Evolutionary conservation across 2,113 vertebrate genomes (phyloP).

Genomic region (Anarhynchus alexandrinus): DNA sequence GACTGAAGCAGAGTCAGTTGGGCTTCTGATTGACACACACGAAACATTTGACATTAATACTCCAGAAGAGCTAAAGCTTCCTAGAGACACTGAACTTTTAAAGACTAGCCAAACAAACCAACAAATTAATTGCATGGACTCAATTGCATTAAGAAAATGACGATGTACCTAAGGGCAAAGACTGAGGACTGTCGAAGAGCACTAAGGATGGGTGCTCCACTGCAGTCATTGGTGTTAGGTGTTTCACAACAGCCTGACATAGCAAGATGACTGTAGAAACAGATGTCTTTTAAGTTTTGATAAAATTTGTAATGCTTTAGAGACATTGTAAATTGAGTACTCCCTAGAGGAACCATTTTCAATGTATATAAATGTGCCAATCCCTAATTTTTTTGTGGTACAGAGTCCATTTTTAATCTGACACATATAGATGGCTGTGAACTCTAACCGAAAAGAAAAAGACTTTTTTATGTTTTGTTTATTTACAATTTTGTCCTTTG

Average conservation of each 20-base stretch:
- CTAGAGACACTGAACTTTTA: neutral
- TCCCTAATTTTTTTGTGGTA: neutral
- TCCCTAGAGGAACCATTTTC: neutral
- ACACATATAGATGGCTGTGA: neutral
- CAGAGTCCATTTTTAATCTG: neutral
- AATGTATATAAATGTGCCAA: neutral
- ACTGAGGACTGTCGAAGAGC: neutral
- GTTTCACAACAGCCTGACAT: neutral
- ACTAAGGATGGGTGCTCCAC: neutral
- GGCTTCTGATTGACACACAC: neutral
- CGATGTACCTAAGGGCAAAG: neutral
- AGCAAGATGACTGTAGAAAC: neutral
- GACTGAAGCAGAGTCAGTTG: neutral
- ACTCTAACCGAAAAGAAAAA: neutral
- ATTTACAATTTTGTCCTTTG: neutral
- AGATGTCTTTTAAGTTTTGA: neutral
- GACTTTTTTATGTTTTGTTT: neutral
- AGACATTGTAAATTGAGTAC: neutral
- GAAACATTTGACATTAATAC: neutral
- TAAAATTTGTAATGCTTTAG: neutral
- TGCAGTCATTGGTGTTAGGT: neutral
- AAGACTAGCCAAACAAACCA: neutral
- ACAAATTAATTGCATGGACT: neutral
- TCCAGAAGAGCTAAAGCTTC: neutral
- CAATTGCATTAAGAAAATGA: neutral